These are phyloP conservation scores for Athalia circularis DNA, from an alignment of 2,888 invertebrate species.

Conservation along the genomic window DNA sequence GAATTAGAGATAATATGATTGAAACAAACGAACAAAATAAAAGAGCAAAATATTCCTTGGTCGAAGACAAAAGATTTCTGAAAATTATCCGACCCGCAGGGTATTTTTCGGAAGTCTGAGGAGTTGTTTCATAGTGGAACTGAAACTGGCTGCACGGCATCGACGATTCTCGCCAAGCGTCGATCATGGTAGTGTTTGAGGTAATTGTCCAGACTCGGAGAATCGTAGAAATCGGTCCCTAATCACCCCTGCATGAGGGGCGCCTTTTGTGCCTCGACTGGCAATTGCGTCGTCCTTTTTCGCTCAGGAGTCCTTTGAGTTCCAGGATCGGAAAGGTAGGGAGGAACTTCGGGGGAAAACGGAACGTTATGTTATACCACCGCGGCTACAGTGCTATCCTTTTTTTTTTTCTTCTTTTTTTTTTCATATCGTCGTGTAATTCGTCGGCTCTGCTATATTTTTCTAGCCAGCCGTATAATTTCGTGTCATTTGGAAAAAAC, in stretches of 20 bases:
- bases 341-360: slow-evolving; percentile 35
- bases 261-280: slow-evolving; percentile 6
- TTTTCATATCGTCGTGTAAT: slow-evolving; percentile 43
- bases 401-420: neutral
- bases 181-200: slow-evolving; percentile 52
- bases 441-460: slow-evolving; percentile 44
- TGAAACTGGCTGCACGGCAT: slow-evolving; percentile 13
- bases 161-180: slow-evolving; percentile 31
- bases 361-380: neutral
- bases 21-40: slow-evolving; percentile 27
- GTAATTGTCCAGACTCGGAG: slow-evolving; percentile 35
- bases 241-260: slow-evolving; percentile 36
- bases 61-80: slow-evolving; percentile 59
- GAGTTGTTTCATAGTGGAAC: slow-evolving; percentile 6
- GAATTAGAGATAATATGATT: neutral
- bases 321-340: slow-evolving; percentile 62
- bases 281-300: slow-evolving; percentile 32
- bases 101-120: slow-evolving; percentile 46
- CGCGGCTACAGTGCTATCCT: neutral
- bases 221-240: slow-evolving; percentile 39
- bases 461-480: slow-evolving; percentile 48
- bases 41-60: slow-evolving; percentile 41
- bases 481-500: slow-evolving; percentile 47
- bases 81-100: slow-evolving; percentile 64
- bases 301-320: slow-evolving; percentile 53